These are phyloP conservation scores for Nephrotoma flavescens DNA, from an alignment of 2,888 invertebrate genomes.

Conservation along the genomic window DNA sequence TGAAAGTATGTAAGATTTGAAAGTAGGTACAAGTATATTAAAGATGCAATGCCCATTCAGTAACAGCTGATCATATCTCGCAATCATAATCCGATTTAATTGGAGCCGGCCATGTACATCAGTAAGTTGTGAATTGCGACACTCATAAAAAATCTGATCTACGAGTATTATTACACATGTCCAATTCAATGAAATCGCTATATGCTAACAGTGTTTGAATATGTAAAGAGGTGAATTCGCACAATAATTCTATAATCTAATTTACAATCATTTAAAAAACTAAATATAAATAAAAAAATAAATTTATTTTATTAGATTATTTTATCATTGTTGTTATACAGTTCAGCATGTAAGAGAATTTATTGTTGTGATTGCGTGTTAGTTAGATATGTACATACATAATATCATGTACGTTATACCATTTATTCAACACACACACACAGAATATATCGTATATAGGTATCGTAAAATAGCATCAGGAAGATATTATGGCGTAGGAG, in stretches of 20 bases:
- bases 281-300: neutral
- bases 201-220: neutral
- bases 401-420: no score
- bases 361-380: neutral
- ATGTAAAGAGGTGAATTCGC: neutral
- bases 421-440: no score
- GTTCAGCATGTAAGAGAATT: neutral
- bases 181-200: neutral
- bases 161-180: neutral
- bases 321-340: neutral
- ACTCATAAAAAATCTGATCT: neutral
- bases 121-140: neutral
- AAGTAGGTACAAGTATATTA: neutral
- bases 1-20: neutral
- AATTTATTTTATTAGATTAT: neutral
- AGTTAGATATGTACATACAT: neutral
- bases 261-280: neutral
- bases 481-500: neutral
- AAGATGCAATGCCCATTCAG: neutral
- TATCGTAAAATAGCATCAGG: neutral
- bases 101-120: neutral
- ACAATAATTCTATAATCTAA: neutral
- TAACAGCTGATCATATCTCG: neutral
- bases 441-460: neutral
- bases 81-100: neutral